Percentiles rank a stretch among this genome's conserved stretches.
phyloP scores from a whole-genome alignment of 2,113 vertebrate genomes.

The Rattus rattus region DNA sequence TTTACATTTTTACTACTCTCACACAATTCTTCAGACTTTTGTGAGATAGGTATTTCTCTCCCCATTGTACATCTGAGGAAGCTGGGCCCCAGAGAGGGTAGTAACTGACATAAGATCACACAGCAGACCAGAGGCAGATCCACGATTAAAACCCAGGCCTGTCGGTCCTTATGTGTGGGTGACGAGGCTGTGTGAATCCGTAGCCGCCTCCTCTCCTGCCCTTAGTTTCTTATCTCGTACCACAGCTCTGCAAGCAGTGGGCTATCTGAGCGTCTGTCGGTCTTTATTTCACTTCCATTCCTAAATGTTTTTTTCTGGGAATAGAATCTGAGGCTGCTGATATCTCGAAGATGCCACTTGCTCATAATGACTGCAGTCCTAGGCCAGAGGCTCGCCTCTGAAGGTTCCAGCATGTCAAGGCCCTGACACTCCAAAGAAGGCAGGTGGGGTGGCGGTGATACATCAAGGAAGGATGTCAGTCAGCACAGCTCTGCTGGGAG shows the following conservation, averaged over 20 bases:
- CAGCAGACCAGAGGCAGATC: not conserved
- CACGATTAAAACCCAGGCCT: not conserved
- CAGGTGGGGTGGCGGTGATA: not conserved
- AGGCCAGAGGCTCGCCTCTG: not conserved
- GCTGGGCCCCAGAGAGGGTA: not conserved
- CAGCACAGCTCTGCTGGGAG: not conserved
- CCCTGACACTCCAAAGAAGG: not conserved
- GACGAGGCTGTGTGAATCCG: not conserved
- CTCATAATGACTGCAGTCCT: not conserved
- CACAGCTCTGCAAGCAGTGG: not conserved
- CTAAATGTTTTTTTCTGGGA: not conserved
- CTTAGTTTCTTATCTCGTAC: not conserved
- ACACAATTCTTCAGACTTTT: not conserved
- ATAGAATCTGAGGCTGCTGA: not conserved
- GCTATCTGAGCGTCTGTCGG: not conserved
- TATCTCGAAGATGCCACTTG: not conserved
- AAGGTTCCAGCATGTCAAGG: not conserved
- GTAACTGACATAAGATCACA: not conserved
- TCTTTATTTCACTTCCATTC: slow-evolving; percentile 12
- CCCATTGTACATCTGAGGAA: not conserved
- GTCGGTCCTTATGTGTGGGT: too few relatives aligned
- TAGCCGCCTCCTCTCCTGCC: not conserved
- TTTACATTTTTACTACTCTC: not conserved
- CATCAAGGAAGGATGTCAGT: not conserved
- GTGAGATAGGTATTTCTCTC: not conserved